These are phyloP conservation scores for Bergia puertoricense DNA, from an alignment of 92 coral and sea anemone genomes.

Conservation along the genomic window DNA sequence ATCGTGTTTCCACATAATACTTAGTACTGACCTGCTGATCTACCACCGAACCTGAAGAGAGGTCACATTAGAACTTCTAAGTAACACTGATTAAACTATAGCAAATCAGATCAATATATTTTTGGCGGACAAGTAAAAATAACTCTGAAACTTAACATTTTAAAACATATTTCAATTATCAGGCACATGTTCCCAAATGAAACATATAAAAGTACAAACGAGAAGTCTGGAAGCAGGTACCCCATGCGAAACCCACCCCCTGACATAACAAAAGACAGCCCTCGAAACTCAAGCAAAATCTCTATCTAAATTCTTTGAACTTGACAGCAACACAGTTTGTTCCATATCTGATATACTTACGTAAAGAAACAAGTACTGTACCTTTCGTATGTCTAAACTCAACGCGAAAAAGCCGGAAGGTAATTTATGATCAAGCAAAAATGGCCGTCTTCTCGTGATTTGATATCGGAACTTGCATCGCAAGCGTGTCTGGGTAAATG, in stretches of 20 bases:
- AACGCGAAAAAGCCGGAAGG: constrained; percentile 24
- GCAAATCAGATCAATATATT: not conserved
- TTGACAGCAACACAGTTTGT: not conserved
- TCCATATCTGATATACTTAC: not conserved
- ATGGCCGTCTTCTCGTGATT: constrained; percentile 49
- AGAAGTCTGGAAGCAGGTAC: constrained; percentile 34
- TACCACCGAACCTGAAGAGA: not conserved
- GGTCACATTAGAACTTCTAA: constrained; percentile 3
- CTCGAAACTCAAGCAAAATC: constrained; percentile 17
- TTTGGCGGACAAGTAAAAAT: not conserved
- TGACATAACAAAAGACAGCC: constrained; percentile 16
- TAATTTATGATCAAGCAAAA: constrained; percentile 18
- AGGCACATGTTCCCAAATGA: not conserved
- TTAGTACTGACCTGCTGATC: constrained; percentile 3
- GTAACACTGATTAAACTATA: not conserved
- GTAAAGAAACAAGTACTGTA: constrained; percentile 2
- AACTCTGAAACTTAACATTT: not conserved
- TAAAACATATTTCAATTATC: not conserved
- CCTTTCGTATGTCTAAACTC: constrained; percentile 14
- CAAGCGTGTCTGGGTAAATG: constrained; percentile 27
- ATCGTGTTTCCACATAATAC: constrained; percentile 1
- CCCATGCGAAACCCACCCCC: constrained; percentile 47
- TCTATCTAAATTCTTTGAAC: not conserved
- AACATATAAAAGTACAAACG: not conserved
- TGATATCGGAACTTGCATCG: constrained; percentile 16